phyloP scores from a whole-genome alignment of 2,888 invertebrate genomes.

The Acanthococcus lagerstroemiae region DNA sequence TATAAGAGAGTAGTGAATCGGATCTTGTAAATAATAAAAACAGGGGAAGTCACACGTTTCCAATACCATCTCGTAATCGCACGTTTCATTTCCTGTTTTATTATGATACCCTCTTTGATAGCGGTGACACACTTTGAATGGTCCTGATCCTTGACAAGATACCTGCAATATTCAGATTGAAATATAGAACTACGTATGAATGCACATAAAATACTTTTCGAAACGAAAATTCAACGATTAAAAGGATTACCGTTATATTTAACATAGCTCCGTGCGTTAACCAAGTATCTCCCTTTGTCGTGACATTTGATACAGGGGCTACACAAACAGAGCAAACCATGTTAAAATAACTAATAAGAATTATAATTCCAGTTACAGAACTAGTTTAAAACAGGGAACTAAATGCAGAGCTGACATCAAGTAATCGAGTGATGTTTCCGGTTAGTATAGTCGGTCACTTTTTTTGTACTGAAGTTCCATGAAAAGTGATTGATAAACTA shows the following conservation, averaged over 20 bases:
- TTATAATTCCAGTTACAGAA: not conserved
- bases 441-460: no score
- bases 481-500: not conserved
- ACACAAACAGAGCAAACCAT: constrained; percentile 38
- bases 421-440: no score
- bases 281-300: constrained; percentile 68
- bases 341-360: constrained; percentile 10
- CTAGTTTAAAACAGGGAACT: no score
- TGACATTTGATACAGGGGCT: constrained; percentile 63
- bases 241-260: constrained; percentile 52
- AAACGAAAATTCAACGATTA: not conserved
- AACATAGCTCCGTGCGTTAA: constrained; percentile 69
- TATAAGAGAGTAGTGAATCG: constrained; percentile 64
- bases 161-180: constrained; percentile 34
- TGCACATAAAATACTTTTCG: not conserved
- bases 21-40: constrained; percentile 57
- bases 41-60: constrained; percentile 52
- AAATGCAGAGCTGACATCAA: no score
- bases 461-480: no score
- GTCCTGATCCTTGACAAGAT: constrained; percentile 63
- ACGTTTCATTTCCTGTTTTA: constrained; percentile 60
- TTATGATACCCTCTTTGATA: constrained; percentile 50
- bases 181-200: not conserved
- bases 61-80: constrained; percentile 41
- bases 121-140: constrained; percentile 59